A percentile compares a stretch with the other conserved stretches of the same genome.
Conservation (phyloP, 1,140 invertebrate species). For the Brachionus rotundiformis region DNA sequence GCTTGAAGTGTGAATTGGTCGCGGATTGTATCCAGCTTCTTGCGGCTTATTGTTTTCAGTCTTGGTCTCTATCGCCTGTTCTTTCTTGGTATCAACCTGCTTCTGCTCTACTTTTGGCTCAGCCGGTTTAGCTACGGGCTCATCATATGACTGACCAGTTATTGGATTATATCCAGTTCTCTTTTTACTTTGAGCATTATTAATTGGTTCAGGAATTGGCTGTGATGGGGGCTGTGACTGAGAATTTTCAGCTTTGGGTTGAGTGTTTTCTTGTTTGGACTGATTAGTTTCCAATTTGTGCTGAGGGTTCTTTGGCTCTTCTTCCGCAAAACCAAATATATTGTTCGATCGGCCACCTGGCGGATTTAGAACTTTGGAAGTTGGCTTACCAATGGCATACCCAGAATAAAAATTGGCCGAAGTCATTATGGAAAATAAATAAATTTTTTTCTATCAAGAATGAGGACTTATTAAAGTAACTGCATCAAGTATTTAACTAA, state of each 20-base stretch:
- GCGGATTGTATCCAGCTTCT: neutral
- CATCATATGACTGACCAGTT: constrained; percentile 22
- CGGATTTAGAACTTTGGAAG: constrained; percentile 36
- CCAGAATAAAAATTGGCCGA: constrained; percentile 34
- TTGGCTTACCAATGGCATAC: constrained; percentile 43
- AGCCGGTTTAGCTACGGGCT: neutral
- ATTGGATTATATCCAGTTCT: constrained; percentile 45
- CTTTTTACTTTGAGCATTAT: constrained; percentile 6
- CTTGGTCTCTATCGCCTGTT: neutral
- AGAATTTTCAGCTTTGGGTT: neutral
- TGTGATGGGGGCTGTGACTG: no score
- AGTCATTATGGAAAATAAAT: constrained; percentile 18
- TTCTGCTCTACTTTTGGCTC: neutral
- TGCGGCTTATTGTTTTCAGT: neutral
- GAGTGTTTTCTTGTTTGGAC: neutral
- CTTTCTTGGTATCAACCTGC: neutral
- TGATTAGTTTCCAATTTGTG: neutral
- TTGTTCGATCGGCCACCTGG: constrained; percentile 48
- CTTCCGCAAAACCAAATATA: constrained; percentile 29
- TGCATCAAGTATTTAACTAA: constrained; percentile 2
- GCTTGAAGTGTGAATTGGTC: constrained; percentile 40
- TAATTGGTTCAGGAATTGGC: neutral
- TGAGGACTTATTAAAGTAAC: neutral
- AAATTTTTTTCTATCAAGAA: neutral
- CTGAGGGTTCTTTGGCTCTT: neutral